A percentile compares a stretch with the other conserved stretches of the same genome.
phyloP scores from a whole-genome alignment of 2,113 vertebrate genomes.

The Thamnaconus septentrionalis region DNA sequence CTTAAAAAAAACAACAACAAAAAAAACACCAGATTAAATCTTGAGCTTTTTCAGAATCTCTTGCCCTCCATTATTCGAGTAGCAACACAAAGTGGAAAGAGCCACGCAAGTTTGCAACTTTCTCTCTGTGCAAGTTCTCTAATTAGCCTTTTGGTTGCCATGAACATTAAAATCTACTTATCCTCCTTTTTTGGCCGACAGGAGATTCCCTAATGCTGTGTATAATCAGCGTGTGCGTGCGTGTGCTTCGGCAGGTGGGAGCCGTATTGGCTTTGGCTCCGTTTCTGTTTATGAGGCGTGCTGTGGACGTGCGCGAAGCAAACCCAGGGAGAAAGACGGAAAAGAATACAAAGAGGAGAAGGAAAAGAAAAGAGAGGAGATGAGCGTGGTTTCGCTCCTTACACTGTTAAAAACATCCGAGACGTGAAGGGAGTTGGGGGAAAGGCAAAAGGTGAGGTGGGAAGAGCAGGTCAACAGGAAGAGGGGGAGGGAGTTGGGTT shows the following conservation, averaged over 20 bases:
- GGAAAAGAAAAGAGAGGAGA: slow-evolving; percentile 30
- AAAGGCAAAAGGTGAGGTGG: slow-evolving; percentile 10
- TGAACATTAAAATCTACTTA: slow-evolving; percentile 26
- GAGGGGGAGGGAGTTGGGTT: slow-evolving; percentile 16
- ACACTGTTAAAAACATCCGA: not conserved
- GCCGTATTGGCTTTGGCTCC: slow-evolving; percentile 17
- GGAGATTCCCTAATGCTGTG: not conserved
- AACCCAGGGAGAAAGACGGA: slow-evolving; percentile 22
- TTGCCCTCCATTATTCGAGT: no score
- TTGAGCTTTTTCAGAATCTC: no score
- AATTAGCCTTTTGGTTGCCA: slow-evolving; percentile 7
- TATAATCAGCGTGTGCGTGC: not conserved
- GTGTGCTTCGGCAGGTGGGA: slow-evolving; percentile 16
- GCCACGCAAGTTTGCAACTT: not conserved
- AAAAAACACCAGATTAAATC: no score
- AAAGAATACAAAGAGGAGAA: slow-evolving; percentile 30
- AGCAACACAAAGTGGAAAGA: no score
- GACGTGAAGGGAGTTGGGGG: slow-evolving; percentile 2
- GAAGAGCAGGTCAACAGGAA: slow-evolving; percentile 32
- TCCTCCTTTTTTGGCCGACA: not conserved
- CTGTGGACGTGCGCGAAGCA: slow-evolving; percentile 27
- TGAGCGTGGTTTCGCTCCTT: no score
- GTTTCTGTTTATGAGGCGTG: slow-evolving; percentile 16
- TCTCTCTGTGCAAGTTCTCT: slow-evolving; percentile 1
- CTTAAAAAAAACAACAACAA: no score